phyloP scores from a whole-genome alignment of 2,113 vertebrate genomes.

The Lagenorhynchus albirostris region DNA sequence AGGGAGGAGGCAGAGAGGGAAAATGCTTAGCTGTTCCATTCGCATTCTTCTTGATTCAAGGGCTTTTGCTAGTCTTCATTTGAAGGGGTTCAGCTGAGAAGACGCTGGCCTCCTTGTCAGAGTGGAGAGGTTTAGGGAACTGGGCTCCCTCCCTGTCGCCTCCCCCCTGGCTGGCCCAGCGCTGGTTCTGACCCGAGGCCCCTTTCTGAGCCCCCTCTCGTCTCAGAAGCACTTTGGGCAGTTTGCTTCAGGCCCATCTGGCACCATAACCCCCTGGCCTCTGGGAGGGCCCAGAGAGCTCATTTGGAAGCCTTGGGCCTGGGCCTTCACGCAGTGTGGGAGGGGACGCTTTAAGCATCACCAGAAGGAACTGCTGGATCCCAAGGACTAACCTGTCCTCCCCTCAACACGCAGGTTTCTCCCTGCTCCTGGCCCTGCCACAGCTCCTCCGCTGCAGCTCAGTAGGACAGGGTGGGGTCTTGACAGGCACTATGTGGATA shows the following conservation, averaged over 20 bases:
- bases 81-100: conserved; percentile 18
- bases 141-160: background rate
- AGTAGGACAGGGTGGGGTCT: background rate
- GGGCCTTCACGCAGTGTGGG: background rate
- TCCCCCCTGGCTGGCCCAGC: background rate
- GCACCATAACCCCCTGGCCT: background rate
- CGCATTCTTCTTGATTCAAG: conserved; percentile 47
- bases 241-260: conserved; percentile 22
- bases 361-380: background rate
- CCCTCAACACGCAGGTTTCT: background rate
- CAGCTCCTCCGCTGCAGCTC: background rate
- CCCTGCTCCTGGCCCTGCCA: background rate
- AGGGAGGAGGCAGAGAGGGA: conserved; percentile 10
- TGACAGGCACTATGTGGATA: background rate
- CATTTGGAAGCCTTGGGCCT: background rate
- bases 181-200: background rate
- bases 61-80: conserved; percentile 24
- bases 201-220: background rate
- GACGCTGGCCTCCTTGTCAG: background rate
- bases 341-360: background rate
- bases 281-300: background rate
- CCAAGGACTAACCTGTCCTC: background rate
- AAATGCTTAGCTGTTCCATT: conserved; percentile 25
- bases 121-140: background rate
- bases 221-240: background rate